phyloP scores from a whole-genome alignment of 2,113 vertebrate species.

The Cheilinus undulatus region DNA sequence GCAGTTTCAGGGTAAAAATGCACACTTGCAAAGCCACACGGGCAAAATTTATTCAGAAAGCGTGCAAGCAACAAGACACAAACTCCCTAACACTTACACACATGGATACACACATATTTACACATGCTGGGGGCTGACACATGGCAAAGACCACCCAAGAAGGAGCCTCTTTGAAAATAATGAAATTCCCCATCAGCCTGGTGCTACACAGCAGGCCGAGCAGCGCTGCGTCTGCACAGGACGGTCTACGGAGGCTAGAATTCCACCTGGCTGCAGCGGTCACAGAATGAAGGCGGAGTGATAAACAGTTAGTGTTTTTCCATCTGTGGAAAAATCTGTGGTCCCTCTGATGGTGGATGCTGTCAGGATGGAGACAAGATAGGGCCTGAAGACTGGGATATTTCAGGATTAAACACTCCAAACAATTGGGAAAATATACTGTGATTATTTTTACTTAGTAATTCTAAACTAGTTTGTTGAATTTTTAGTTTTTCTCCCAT shows the following conservation, averaged over 20 bases:
- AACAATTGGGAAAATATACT: no score
- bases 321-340: constrained; percentile 30
- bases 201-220: constrained; percentile 59
- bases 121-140: constrained; percentile 55
- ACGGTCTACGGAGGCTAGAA: constrained; percentile 15
- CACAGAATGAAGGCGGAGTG: constrained; percentile 23
- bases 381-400: background rate
- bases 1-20: constrained; percentile 52
- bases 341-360: constrained; percentile 1
- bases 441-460: no score
- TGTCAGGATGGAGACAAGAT: constrained; percentile 2
- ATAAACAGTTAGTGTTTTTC: constrained; percentile 27
- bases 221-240: constrained; percentile 27
- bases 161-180: constrained; percentile 70
- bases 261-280: constrained; percentile 45
- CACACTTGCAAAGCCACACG: constrained; percentile 56
- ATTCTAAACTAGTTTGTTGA: no score
- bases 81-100: constrained; percentile 32
- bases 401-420: no score
- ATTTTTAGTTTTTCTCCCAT: background rate
- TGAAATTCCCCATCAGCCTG: constrained; percentile 66
- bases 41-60: constrained; percentile 62
- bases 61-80: constrained; percentile 46
- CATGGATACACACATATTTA: constrained; percentile 62
- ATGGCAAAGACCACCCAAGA: constrained; percentile 78